Evolutionary conservation across 92 coral and sea anemone species (phyloP).

Genomic region (Muricea muricata): DNA sequence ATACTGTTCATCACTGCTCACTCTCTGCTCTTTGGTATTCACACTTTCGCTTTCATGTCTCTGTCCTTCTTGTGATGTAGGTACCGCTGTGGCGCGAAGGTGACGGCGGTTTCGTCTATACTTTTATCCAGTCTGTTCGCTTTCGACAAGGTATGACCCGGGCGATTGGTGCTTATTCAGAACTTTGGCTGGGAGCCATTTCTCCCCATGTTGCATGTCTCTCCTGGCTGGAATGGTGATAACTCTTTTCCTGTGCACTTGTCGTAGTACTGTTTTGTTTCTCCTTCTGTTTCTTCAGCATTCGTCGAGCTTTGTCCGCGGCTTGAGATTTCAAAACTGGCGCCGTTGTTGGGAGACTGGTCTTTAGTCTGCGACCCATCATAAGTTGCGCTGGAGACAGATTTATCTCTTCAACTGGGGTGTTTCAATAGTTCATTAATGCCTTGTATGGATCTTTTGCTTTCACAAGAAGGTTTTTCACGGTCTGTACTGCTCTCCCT

Average conservation of each 20-base stretch:
- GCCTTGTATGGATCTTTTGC: too few species aligned
- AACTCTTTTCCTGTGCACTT: too few species aligned
- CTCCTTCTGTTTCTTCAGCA: too few species aligned
- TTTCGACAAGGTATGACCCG: slow-evolving; percentile 55
- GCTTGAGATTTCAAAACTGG: slow-evolving; percentile 51
- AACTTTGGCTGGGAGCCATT: too few species aligned
- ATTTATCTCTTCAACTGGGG: too few species aligned
- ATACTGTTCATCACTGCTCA: background rate
- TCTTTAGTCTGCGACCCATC: too few species aligned
- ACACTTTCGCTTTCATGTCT: background rate
- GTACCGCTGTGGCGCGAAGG: background rate
- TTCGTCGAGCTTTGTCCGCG: slow-evolving; percentile 1
- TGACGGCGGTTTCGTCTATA: too few species aligned
- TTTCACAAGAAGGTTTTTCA: slow-evolving; percentile 22
- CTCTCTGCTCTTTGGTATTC: background rate
- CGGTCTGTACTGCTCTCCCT: slow-evolving; percentile 41
- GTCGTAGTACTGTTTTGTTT: too few species aligned
- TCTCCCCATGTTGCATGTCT: slow-evolving; percentile 13
- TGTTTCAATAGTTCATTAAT: too few species aligned
- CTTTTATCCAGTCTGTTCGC: slow-evolving; percentile 24
- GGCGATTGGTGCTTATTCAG: too few species aligned
- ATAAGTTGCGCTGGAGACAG: too few species aligned
- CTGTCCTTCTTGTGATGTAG: background rate
- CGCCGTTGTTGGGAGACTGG: too few species aligned
- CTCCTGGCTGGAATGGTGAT: slow-evolving; percentile 61